Base-by-base conservation (phyloP, 2,888 invertebrate genomes). In the Epirrhoe tristata region DNA sequence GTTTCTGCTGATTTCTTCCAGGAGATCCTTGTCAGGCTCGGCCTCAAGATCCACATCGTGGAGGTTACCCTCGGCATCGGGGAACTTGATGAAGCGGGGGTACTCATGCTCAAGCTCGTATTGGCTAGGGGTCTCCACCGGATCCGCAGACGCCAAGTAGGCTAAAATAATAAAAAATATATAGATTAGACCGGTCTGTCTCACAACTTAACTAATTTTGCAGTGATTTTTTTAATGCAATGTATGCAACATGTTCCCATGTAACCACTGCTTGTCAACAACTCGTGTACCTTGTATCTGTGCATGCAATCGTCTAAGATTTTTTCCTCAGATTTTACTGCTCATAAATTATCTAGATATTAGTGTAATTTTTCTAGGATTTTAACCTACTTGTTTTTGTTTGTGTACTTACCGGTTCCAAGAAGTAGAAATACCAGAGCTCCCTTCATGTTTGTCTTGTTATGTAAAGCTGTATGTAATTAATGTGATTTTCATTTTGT, bases 11-110 rank as follows among this genome's bases (percentile, higher is more conserved):
- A 86, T 61, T 50, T 83, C 83, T 3, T 74, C 60, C 2, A 88
- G 66, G 5, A 85, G 57, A 2, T 77, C 76, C 51, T 61, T 58
- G 51, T 88, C 79, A 0, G 82, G 82, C 57, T 80, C 72, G 0
- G 73, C 82, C 32, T 86, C 81, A 6, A 87, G 72, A 69, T 87
- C 88, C 8, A 86, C 80, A 2, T 61, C 64, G 17, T 83, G 81
- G 66, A 82, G 63, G 1, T 72, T 59, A 2, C 83, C 83, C 5
- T 85, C 80, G 1, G 77, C 83, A 52, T 77, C 84, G 3, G 84
- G 79, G 52, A 83, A 74, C 50, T 83, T 71, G 52, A 84, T 74
- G 66, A 71, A 84, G 2, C 84, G 77, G 7, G 80, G 79, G 66
- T 85, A 83, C 12, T 48, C 14, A 16, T 16, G 16, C 0, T 48